Evolutionary conservation across 2,888 invertebrate species (phyloP).

Genomic region (Campoplex nolae): DNA sequence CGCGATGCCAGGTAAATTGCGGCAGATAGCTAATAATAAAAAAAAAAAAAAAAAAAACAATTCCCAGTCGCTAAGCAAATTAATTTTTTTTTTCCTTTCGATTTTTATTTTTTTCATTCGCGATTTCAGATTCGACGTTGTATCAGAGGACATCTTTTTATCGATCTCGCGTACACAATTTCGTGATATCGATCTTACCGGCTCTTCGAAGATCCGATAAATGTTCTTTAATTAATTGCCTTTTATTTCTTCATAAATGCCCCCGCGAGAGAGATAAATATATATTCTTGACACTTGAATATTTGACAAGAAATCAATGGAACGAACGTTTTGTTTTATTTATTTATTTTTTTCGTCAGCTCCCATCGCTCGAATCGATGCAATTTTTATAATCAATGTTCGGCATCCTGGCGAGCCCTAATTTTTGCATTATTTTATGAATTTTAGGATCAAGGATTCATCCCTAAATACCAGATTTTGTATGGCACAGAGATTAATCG

Average conservation of each 20-base stretch:
- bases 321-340: no score
- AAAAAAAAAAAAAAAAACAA: not conserved
- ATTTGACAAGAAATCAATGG: no score
- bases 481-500: not conserved
- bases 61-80: not conserved
- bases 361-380: no score
- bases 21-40: slow-evolving; percentile 38
- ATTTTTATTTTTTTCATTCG: not conserved
- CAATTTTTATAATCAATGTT: no score
- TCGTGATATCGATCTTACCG: not conserved
- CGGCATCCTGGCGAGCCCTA: no score
- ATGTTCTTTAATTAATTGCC: not conserved
- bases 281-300: no score
- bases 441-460: not conserved
- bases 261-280: no score
- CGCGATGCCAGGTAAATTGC: slow-evolving; percentile 36
- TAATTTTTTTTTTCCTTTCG: not conserved
- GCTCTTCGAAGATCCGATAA: not conserved
- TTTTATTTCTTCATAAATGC: not conserved
- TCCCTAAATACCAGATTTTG: not conserved
- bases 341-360: no score
- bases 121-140: not conserved
- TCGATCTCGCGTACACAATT: not conserved
- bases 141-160: slow-evolving; percentile 2
- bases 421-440: no score